Evolutionary conservation across 1,140 invertebrate species (phyloP).

Genomic region (Euwallacea fornicatus): DNA sequence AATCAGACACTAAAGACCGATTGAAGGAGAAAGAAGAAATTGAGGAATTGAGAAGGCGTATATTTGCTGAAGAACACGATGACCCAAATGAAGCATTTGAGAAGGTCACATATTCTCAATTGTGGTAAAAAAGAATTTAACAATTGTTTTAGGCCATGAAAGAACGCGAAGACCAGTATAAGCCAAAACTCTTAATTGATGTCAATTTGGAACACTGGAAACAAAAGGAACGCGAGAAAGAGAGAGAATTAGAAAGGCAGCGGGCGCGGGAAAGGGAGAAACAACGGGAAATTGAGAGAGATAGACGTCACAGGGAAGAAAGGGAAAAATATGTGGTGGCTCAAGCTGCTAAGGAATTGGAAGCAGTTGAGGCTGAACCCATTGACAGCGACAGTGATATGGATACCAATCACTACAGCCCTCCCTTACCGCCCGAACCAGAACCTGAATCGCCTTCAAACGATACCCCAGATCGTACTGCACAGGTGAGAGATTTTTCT

Average conservation of each 20-base stretch:
- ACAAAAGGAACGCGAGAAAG: conserved; percentile 59
- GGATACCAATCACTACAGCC: conserved; percentile 48
- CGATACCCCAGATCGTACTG: conserved; percentile 43
- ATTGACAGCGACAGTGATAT: conserved; percentile 65
- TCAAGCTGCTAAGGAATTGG: conserved; percentile 59
- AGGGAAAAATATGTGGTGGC: conserved; percentile 55
- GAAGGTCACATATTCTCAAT: conserved; percentile 57
- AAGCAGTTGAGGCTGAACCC: conserved; percentile 66
- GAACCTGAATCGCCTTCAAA: conserved; percentile 41
- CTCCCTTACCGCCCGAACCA: conserved; percentile 42
- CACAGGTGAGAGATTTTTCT: neutral
- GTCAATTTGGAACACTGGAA: conserved; percentile 61
- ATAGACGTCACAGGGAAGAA: conserved; percentile 56
- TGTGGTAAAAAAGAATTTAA: neutral
- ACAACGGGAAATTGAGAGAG: conserved; percentile 56
- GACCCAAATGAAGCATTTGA: conserved; percentile 85
- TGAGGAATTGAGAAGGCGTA: conserved; percentile 81
- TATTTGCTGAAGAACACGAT: conserved; percentile 77
- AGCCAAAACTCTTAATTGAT: conserved; percentile 75
- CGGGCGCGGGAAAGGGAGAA: conserved; percentile 55
- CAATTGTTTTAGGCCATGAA: conserved; percentile 61
- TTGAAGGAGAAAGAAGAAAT: conserved; percentile 90
- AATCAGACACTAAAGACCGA: conserved; percentile 85
- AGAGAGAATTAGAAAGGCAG: conserved; percentile 56
- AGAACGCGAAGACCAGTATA: conserved; percentile 81